Evolutionary conservation across 92 coral and sea anemone genomes (phyloP), one percentile per base, ranked within the genome.

Genomic region (Paragorgia papillata): DNA sequence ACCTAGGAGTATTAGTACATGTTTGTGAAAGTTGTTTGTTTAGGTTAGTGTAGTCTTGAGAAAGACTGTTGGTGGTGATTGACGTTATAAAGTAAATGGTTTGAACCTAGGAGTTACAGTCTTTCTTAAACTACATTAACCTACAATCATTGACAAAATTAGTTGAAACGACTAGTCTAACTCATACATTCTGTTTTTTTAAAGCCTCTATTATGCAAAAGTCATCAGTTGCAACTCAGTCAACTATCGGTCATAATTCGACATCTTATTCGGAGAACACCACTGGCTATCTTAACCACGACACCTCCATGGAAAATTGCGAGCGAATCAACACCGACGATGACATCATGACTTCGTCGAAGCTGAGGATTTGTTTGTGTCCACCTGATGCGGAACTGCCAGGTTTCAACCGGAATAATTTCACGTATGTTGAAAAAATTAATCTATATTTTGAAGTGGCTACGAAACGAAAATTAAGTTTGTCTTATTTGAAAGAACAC

Each of bases 321-420:
- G 40, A 46, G 2, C 37, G 20, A 12, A 15, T 50, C 14, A 4
- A 29, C 12, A 15, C 20, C 49, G 58, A 18, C 12, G 31, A 69
- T 69, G 76, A 71, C 9, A 29, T 33, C 28, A 71, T 53, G 65
- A 50, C 24, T 1, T 53, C 78, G 17, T 33, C 78, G n/a, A 91
- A 89, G 70, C 65, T 91, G 63, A 66, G 81, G 75, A 87, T 83
- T 22, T 94, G 98, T 67, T 91, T 83, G 26, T 94, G 98, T 50
- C 97, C 98, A 0, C 98, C 97, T 25, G 98, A 91, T 48, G 92
- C 98, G 0, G 92, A 89, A 44, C 62, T 94, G 39, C 94, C 97
- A 0, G 96, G 90, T 17, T 91, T 94, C 50, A 85, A 91, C 71
- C 90, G 98, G 20, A 79, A 87, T 40, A 82, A 94, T 57, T 94